Percentiles rank a stretch among this genome's conserved stretches.
Evolutionary conservation across 2,113 vertebrate species (phyloP).

Genomic region (Ciconia boyciana): DNA sequence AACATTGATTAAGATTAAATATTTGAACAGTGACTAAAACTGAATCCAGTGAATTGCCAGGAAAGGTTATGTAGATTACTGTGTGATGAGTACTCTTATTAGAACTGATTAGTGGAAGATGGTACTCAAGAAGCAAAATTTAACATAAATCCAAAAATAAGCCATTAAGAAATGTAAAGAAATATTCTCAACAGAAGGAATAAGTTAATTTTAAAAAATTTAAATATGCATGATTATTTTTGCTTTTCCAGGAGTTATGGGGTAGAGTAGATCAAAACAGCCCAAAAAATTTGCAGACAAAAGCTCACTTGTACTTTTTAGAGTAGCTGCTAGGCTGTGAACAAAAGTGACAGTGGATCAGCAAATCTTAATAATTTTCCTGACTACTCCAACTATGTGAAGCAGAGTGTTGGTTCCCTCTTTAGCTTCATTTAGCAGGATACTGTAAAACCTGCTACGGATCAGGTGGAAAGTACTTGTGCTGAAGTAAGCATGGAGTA

Average conservation of each 20-base stretch:
- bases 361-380: neutral
- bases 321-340: neutral
- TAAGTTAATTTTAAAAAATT: neutral
- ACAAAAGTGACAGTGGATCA: neutral
- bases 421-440: neutral
- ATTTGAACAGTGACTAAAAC: conserved; percentile 12
- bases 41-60: neutral
- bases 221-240: neutral
- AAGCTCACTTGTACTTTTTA: neutral
- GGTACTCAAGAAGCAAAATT: neutral
- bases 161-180: neutral
- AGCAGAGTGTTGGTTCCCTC: neutral
- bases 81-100: neutral
- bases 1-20: neutral
- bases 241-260: neutral
- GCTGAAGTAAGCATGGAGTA: neutral
- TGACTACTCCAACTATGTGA: neutral
- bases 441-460: neutral
- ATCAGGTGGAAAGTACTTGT: neutral
- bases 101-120: neutral
- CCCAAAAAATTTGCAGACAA: neutral
- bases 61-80: neutral
- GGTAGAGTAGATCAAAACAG: neutral
- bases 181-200: neutral
- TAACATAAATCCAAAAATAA: neutral